Base-by-base conservation (phyloP, 2,888 invertebrate species). In the Mimumesa dahlbomi region DNA sequence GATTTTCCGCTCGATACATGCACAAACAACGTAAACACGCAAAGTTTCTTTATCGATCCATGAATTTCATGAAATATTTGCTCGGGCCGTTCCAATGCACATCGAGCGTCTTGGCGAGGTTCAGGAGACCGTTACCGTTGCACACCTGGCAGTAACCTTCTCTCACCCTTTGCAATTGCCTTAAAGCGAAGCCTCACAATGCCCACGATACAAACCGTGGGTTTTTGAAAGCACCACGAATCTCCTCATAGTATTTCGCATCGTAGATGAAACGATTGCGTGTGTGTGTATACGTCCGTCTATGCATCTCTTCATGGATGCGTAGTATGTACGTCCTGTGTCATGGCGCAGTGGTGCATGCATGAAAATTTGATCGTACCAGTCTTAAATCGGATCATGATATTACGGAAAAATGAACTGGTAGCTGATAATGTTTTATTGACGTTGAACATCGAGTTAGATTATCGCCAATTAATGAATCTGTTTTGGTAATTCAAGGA, bases 71-170 rank as follows among this genome's bases (percentile, higher is more conserved):
- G 16, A 29, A 21, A 34, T 29, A 45, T 40, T 14, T n/a, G 2
- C 21, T 38, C n/a, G 19, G 25, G 46, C 4, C 22, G 16, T 14
- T 6, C 3, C 11, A 13, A 34, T 22, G 49, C 16, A 25, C 31
- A 22, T 7, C n/a, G 14, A 16, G 31, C 13, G 34, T 29, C 52
- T 64, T 46, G 31, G 13, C 49, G 38, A 46, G 19, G 34, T 54
- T 31, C 53, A 21, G 48, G 46, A 52, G 49, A 68, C 43, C 53
- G 58, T 53, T 64, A 36, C 49, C 25, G 14, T 48, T 43, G 68
- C 48, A 58, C 68, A 69, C 64, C 68, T 69, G 68, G 49, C 58
- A 11, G 18, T n/a, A 21, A 11, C 19, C 46, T 56, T 31, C 46
- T 25, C 48, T 36, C 56, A 34, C 7, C 34, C 53, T 58, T 50